Base-by-base conservation (phyloP, 2,113 vertebrate species). In the Hoplias malabaricus region DNA sequence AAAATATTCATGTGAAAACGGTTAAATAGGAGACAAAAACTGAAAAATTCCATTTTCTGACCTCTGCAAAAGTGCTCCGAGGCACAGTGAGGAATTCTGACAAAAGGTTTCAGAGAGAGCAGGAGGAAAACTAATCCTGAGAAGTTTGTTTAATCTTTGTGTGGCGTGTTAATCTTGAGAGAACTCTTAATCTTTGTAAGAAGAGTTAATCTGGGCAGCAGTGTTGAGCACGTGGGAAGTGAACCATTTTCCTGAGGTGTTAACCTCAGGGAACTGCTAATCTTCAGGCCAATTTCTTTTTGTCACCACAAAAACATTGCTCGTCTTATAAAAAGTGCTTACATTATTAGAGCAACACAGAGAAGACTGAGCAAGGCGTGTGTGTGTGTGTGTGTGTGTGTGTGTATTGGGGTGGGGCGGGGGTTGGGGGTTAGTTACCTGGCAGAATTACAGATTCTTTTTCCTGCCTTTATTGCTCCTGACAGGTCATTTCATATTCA, bases 181-280 rank as follows among this genome's bases (percentile, higher is more conserved):
- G 70, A 78, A 74, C 63, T 71, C 46, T 43, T 78, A 82, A 78
- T 82, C 75, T 63, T n/a, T 82, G 69, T 74, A 62, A 62, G 33
- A 80, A 72, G 33, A 68, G 43, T 69, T 82, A 42, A 82, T 82
- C 80, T 74, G 36, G 46, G 46, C 43, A 27, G 70, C 69, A 69
- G 65, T 80, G 54, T 73, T 80, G 25, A 77, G 36, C 50, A 27
- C 33, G 21, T 70, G 48, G 59, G 72, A 66, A 66, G 23, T 62
- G 77, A 43, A 66, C 50, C 50, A 54, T 66, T 73, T 73, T 50
- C 31, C 66, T 71, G 48, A 66, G 23, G 40, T 72, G 76, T 62
- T 78, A 79, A 75, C 71, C 74, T 65, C n/a, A 14, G 59, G 56
- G 46, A 66, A 38, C 11, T 31, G 42, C 59, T 73, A 74, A 66